Percentiles rank a stretch among this genome's conserved stretches.
Evolutionary conservation across 2,797 vertebrate genomes (phyloP).

Genomic region (Acanthornis magna): DNA sequence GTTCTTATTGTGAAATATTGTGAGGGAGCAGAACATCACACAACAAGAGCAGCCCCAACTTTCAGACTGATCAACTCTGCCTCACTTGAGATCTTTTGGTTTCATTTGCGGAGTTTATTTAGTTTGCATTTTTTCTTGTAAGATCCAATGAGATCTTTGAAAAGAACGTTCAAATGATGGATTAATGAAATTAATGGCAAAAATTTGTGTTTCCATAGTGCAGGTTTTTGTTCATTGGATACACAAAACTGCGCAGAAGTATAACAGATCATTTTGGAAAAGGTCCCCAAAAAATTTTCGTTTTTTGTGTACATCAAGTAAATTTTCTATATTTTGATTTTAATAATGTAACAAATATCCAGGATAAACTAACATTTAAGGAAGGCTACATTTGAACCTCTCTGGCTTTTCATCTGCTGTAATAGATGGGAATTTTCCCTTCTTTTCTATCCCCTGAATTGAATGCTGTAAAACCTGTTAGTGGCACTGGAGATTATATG

Average conservation of each 20-base stretch:
- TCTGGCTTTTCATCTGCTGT: not conserved
- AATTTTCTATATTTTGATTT: not conserved
- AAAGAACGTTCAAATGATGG: fast-evolving
- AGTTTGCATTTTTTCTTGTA: not conserved
- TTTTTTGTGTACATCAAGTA: not conserved
- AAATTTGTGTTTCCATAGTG: fast-evolving
- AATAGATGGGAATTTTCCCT: constrained; percentile 18
- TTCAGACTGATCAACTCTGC: not conserved
- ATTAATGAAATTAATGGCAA: not conserved
- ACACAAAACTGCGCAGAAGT: not conserved
- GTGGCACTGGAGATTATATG: not conserved
- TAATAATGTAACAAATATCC: not conserved
- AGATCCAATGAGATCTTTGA: not conserved
- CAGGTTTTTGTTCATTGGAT: not conserved
- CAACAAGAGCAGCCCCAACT: fast-evolving
- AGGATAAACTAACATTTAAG: not conserved
- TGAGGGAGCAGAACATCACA: too few relatives aligned
- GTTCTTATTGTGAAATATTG: not conserved
- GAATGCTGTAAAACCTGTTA: constrained; percentile 24
- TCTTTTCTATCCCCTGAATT: not conserved
- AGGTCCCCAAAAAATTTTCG: not conserved
- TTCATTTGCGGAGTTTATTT: not conserved
- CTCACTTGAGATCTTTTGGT: too few relatives aligned
- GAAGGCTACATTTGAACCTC: not conserved
- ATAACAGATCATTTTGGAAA: not conserved